Base-by-base conservation (phyloP, 2,113 vertebrate species). In the Neodon shergylaensis region DNA sequence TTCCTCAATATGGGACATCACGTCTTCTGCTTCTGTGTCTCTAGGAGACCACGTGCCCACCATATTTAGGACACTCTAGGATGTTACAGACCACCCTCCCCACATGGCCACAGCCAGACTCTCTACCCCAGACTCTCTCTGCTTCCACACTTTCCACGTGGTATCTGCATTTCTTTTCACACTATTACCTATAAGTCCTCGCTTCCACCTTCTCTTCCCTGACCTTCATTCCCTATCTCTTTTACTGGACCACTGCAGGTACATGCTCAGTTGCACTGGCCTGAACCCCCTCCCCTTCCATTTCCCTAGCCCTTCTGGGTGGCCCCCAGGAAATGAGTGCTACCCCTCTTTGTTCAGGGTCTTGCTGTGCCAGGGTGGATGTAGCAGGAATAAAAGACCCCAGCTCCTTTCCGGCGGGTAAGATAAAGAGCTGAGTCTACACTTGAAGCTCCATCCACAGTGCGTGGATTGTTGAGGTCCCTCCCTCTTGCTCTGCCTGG, bases 211-310 rank as follows among this genome's bases (percentile, higher is more conserved):
- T 68, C 9, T n/a, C 52, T n/a, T 7, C 36, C 47, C 33, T 6
- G 36, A 39, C 22, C 6, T 13, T 49, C 49, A 12, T 7, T 33
- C 12, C 9, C 31, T 17, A 12, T 49, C 47, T 73, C 52, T 63
- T 54, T 76, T 28, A 14, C 33, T n/a, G 88, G 72, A 54, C 44
- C 42, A 33, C 12, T 33, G 36, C 1, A 7, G 19, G 61, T 28
- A 4, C 54, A 31, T 61, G 16, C 52, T 73, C 36, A 13, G 58
- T 22, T 42, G 70, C 0, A 0, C 28, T 68, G 2, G 12, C 36
- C 66, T 85, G 79, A 17, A 5, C 44, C 22, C 63, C 4, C 5
- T 86, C 65, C 17, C 39, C 39, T 85, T 54, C 82, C 61, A 44
- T 21, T 85, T 42, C 2, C 39, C 39, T 47, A 63, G 28, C 28